Percentiles rank a stretch among this genome's conserved stretches.
Conservation (phyloP, 2,113 vertebrate species). For the Mus pahari region DNA sequence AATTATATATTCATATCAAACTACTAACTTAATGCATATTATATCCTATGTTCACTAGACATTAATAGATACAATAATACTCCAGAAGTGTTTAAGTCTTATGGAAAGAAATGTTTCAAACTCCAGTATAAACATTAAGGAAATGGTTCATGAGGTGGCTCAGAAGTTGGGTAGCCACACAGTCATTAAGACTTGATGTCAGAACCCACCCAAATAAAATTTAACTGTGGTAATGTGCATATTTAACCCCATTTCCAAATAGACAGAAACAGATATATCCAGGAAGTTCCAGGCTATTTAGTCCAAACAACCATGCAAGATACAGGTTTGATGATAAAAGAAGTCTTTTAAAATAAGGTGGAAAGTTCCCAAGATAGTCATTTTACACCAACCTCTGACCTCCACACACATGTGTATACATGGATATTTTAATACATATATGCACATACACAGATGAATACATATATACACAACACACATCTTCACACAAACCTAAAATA, state of each 20-base stretch:
- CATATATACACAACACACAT: background rate
- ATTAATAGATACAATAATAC: background rate
- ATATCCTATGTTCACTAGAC: background rate
- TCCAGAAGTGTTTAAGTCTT: background rate
- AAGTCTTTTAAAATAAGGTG: background rate
- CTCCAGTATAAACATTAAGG: background rate
- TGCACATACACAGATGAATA: too few relatives aligned
- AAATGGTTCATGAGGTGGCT: too few relatives aligned
- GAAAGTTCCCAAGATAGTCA: background rate
- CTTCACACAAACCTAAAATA: background rate
- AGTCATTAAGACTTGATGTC: background rate
- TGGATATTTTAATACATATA: background rate
- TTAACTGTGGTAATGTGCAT: accelerated
- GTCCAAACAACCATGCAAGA: background rate
- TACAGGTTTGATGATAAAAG: background rate
- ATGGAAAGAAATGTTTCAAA: background rate
- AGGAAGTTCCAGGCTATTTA: background rate
- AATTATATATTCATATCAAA: background rate
- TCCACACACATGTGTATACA: background rate
- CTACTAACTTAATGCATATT: background rate
- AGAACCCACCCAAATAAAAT: too few relatives aligned
- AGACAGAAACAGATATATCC: background rate
- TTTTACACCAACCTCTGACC: background rate
- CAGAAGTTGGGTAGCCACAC: too few relatives aligned
- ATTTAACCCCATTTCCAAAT: background rate